Evolutionary conservation across 2,797 vertebrate genomes (phyloP), one percentile per base, ranked within the genome.

Genomic region (Moxostoma hubbsi): DNA sequence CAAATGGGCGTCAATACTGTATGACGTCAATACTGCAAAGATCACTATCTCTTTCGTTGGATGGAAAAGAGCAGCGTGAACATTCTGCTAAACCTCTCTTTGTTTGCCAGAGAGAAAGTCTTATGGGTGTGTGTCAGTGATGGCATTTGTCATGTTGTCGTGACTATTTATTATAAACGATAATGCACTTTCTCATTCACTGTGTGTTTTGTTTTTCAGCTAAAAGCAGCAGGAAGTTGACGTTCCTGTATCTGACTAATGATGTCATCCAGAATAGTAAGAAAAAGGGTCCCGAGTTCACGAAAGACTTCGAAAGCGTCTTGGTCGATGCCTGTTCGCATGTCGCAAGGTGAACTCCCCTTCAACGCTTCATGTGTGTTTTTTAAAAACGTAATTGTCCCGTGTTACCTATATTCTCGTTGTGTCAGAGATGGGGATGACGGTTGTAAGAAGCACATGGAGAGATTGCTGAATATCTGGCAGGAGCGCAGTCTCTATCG

Each of bases 241-340:
- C 98, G 1, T 99, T 99, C 90, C 92, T 99, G 0, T 99, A 99
- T 86, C 92, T 99, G 85, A 98, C 98, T 36, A 99, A 99, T 0
- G 98, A 99, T 85, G 98, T 99, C 76, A 99, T 99, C 86, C 98
- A 99, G 91, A 99, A 99, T 94, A 99, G 98, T 89, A 99, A 99
- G 89, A 97, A 97, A 86, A 99, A 99, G 93, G 98, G 98, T 61
- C 98, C 98, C 0, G 98, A 99, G 85, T 99, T 99, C 85, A 94
- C 97, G 3, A 95, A 96, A 89, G 98, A 99, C 80, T 99, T 98
- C 83, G 98, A 99, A 86, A 90, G 95, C 5, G 97, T 98, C 75
- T 95, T 99, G 0, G 96, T 99, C 66, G 98, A 99, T 88, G 98
- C 97, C 63, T 98, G 97, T 88, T 97, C 97, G 76, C 98, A 99